Base-by-base conservation (phyloP, 2,113 vertebrate species). In the Seriola quinqueradiata region DNA sequence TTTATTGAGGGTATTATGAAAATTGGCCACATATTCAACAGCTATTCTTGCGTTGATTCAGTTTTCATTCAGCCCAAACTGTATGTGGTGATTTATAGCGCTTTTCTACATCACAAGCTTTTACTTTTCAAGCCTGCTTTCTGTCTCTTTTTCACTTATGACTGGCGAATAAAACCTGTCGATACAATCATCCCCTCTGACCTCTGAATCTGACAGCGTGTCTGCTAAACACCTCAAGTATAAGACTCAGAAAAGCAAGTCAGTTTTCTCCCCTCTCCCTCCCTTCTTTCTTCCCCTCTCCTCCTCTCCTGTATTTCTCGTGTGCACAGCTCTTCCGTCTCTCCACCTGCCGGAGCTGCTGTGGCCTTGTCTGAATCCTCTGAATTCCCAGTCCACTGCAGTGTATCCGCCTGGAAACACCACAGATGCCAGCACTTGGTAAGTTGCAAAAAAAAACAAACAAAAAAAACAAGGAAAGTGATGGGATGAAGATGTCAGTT, bases 401-500 rank as follows among this genome's bases (percentile, higher is more conserved):
- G 94, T 86, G 94, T 93, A 95, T 92, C 92, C 92, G 92, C 90
- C 89, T 94, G 95, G 94, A 95, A 95, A 95, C 94, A 84, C 84
- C 90, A 82, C 94, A 94, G 94, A 95, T 95, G 94, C 93, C 89
- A 87, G 89, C 88, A 71, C 85, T 90, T 87, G 89, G 88, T 90
- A 90, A 87, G 82, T 88, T 89, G 84, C 81, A 83, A 85, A 85
- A 75, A 59, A 28, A 58, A 34, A 54, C 84, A 75, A 54, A 81
- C 72, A 28, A 58, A 46, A 64, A 59, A 84, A 79, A 90, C 77
- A 84, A 88, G 84, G 23, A 87, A 93, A 89, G 77, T 76, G 89
- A 92, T 85, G 70, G 92, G 92, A 95, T 95, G 91, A 95, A 95
- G 95, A 95, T 91, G 92, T 95, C 92, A 92, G 92, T 94, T 94